A percentile compares a stretch with the other conserved stretches of the same genome.
These are phyloP conservation scores for Ariolimax columbianus DNA, from an alignment of 2,888 invertebrate species.

Conservation along the genomic window DNA sequence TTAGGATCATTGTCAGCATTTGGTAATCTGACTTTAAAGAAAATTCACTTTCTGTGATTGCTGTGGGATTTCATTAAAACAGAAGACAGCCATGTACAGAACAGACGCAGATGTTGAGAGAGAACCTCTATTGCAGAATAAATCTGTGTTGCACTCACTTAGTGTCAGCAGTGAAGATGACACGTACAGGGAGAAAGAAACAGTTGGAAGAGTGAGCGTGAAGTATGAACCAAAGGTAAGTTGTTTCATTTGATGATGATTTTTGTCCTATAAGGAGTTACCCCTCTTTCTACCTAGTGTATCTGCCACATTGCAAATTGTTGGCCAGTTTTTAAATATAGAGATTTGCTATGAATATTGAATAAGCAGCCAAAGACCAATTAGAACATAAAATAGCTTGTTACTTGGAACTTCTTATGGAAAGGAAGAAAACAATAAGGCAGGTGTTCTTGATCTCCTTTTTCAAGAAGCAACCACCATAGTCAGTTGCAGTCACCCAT, in stretches of 20 bases:
- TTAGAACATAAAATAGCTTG: too few species aligned
- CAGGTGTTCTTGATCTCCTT: too few species aligned
- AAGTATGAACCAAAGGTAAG: constrained; percentile 51
- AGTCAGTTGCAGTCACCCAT: too few species aligned
- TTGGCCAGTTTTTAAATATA: too few species aligned
- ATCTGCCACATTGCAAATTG: too few species aligned
- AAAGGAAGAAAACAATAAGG: too few species aligned
- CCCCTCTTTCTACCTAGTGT: too few species aligned
- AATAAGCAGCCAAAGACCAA: too few species aligned
- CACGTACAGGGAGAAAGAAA: constrained; percentile 11
- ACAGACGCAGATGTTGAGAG: constrained; percentile 33
- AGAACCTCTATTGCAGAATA: constrained; percentile 36
- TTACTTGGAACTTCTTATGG: too few species aligned
- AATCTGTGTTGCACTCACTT: constrained; percentile 18
- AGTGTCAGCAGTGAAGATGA: constrained; percentile 40
- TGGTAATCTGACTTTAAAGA: background rate
- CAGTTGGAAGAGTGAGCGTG: constrained; percentile 18
- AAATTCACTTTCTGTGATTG: background rate
- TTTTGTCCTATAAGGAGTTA: background rate
- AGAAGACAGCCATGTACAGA: constrained; percentile 20
- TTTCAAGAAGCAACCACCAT: too few species aligned
- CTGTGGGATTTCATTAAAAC: background rate
- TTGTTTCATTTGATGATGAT: background rate
- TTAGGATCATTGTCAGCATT: background rate
- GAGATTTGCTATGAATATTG: too few species aligned